These are phyloP conservation scores for Oegoconia quadripuncta DNA, from an alignment of 2,888 invertebrate species.

Conservation along the genomic window DNA sequence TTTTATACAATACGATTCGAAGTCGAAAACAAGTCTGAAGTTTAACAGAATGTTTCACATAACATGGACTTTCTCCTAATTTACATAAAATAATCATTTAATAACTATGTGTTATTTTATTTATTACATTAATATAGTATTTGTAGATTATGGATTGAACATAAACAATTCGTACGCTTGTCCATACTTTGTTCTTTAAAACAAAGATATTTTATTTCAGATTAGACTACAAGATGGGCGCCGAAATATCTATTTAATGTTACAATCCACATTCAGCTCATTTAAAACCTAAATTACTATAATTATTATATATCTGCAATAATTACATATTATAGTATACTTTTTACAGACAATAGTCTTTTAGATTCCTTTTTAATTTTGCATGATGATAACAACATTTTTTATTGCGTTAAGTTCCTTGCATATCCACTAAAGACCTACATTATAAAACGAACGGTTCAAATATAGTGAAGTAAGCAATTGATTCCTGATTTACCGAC, in stretches of 20 bases:
- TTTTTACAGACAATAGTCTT: constrained; percentile 57
- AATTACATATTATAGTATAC: constrained; percentile 47
- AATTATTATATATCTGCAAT: constrained; percentile 42
- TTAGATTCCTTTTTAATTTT: constrained; percentile 28
- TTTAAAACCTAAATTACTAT: constrained; percentile 47
- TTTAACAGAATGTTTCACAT: constrained; percentile 31
- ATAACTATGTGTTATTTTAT: constrained; percentile 23
- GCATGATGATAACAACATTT: constrained; percentile 9
- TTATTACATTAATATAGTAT: no score
- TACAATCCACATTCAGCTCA: constrained; percentile 30
- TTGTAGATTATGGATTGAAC: constrained; percentile 21
- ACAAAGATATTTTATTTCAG: background rate
- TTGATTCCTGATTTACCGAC: constrained; percentile 35
- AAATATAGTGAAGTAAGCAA: no score
- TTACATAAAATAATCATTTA: constrained; percentile 30
- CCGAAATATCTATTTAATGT: constrained; percentile 5
- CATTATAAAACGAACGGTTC: no score
- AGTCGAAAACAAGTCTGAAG: constrained; percentile 27
- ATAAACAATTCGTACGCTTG: background rate
- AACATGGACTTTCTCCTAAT: constrained; percentile 36
- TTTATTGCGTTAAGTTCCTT: constrained; percentile 8
- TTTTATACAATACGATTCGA: constrained; percentile 55
- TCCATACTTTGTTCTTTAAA: background rate
- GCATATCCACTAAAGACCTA: no score
- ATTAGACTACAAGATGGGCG: background rate